Evolutionary conservation across 2,797 vertebrate genomes (phyloP).

Genomic region (Oreochromis grahami): DNA sequence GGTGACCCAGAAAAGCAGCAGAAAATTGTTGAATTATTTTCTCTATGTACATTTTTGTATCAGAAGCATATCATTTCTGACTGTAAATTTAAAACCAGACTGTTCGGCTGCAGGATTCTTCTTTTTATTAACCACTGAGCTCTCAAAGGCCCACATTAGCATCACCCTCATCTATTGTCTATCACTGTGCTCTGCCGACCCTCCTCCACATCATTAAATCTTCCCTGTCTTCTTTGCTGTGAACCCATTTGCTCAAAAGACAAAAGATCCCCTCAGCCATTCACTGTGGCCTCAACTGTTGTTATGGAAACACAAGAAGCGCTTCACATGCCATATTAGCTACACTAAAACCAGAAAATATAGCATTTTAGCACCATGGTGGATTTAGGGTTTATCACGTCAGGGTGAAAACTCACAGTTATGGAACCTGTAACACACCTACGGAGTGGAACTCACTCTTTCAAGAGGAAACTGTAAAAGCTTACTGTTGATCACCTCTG

Average conservation of each 20-base stretch:
- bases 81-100: not conserved
- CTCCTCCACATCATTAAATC: slow-evolving; percentile 57
- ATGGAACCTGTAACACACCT: not conserved
- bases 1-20: not conserved
- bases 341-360: slow-evolving; percentile 4
- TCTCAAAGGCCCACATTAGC: slow-evolving; percentile 2
- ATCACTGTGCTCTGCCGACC: slow-evolving; percentile 2
- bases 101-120: not conserved
- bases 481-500: not conserved
- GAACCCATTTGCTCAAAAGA: slow-evolving; percentile 40
- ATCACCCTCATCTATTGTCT: slow-evolving; percentile 37
- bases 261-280: slow-evolving; percentile 46
- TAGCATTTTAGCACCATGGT: not conserved
- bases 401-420: not conserved
- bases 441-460: not conserved
- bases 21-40: not conserved
- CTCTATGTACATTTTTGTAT: not conserved
- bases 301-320: slow-evolving; percentile 64
- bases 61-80: not conserved
- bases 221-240: slow-evolving; percentile 34
- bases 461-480: slow-evolving; percentile 3
- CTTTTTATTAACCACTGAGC: not conserved
- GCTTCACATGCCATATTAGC: slow-evolving; percentile 35
- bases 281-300: slow-evolving; percentile 44
- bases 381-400: not conserved